Evolutionary conservation across 1,140 invertebrate species (phyloP).

Genomic region (Tyrophagus putrescentiae): DNA sequence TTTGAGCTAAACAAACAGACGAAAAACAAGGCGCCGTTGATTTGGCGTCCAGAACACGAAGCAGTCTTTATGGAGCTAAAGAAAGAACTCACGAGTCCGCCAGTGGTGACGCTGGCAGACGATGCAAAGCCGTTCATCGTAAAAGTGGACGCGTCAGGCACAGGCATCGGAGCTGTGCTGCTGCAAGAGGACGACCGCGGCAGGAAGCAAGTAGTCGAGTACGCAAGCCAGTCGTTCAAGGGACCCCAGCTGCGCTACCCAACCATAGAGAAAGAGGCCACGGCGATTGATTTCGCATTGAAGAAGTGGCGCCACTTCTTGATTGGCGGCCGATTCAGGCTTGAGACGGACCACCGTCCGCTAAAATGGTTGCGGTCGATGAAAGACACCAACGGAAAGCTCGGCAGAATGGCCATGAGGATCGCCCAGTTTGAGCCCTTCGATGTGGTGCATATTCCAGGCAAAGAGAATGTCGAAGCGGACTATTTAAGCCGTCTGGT

Average conservation of each 20-base stretch:
- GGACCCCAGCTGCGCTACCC: constrained; percentile 22
- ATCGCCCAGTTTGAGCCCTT: too few species aligned
- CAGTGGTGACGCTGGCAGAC: constrained; percentile 7
- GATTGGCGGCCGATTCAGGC: constrained; percentile 24
- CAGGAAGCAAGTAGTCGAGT: constrained; percentile 20
- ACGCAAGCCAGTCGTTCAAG: constrained; percentile 21
- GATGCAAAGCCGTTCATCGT: not conserved
- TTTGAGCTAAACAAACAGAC: not conserved
- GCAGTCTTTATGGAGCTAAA: constrained; percentile 15
- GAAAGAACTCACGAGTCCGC: not conserved
- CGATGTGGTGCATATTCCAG: too few species aligned
- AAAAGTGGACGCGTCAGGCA: not conserved
- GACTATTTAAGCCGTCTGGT: constrained; percentile 7
- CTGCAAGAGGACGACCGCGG: constrained; percentile 16
- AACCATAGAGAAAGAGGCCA: constrained; percentile 24
- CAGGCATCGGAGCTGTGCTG: constrained; percentile 23
- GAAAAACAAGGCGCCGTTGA: not conserved
- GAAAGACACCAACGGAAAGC: not conserved
- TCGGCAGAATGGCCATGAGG: not conserved
- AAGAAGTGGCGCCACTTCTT: constrained; percentile 28
- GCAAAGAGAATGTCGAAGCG: constrained; percentile 12
- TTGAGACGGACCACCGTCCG: constrained; percentile 28
- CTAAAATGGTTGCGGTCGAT: constrained; percentile 24
- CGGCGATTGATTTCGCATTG: constrained; percentile 27
- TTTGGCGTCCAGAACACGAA: constrained; percentile 6